Evolutionary conservation across 64 coral and sea anemone species (phyloP), one percentile per base, ranked within the genome.

Genomic region (Platygyra sinensis): DNA sequence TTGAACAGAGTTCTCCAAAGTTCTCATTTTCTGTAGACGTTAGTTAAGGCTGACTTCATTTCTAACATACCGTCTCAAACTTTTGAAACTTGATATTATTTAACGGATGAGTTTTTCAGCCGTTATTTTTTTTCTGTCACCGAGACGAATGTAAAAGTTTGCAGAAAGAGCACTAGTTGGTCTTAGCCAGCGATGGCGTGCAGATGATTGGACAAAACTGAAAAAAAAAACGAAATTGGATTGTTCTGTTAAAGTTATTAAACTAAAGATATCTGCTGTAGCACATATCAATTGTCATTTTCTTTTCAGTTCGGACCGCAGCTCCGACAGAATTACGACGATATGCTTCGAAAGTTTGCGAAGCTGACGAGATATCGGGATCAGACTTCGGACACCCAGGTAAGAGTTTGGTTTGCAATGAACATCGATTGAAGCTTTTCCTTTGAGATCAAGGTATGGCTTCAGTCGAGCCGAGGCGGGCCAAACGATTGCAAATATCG

Each of bases 261-360:
- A 46, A 46, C 18, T n/a, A 10, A 24, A 19, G 19, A 20, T 20
- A 76, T 50, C 65, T 9, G 65, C 8, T n/a, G 20, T 46, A 20
- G 22, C 75, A 78, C 20, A 59, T 3, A 33, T 67, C 22, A 8
- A 39, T 82, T 72, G 14, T 72, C 3, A 51, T 8, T 30, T 87
- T 46, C 20, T 54, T 84, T 89, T 90, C 73, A 96, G 94, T 93
- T 86, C 86, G 94, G 94, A 22, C 65, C 92, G 19, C 94, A 96
- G 80, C 91, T 96, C 25, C 91, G 87, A 75, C 86, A 93, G 16
- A 96, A 93, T 73, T 92, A 96, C 75, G 94, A 96, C 89, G 94
- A 96, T 38, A 96, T 93, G 94, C 80, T 96, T 28, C 90, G 94
- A 52, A 96, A 96, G 87, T 87, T 96, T 78, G 77, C 91, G 75